A percentile compares a stretch with the other conserved stretches of the same genome.
phyloP scores from a whole-genome alignment of 1,140 invertebrate genomes.

The Zaprionus kolodkinae region DNA sequence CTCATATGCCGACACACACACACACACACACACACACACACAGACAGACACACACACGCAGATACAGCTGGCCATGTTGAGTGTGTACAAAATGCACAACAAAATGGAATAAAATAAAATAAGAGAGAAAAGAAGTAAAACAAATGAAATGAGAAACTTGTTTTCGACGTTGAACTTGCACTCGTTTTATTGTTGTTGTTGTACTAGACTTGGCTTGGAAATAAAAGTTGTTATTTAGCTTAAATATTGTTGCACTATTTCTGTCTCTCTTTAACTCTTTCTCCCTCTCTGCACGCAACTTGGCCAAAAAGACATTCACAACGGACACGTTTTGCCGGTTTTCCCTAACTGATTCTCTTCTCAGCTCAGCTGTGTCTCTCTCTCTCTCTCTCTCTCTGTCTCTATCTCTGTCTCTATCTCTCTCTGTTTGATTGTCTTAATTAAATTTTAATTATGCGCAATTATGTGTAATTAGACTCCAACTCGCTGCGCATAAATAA shows the following conservation, averaged over 20 bases:
- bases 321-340: slow-evolving; percentile 77
- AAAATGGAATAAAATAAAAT: slow-evolving; percentile 19
- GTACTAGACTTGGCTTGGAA: slow-evolving; percentile 59
- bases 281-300: slow-evolving; percentile 51
- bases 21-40: slow-evolving; percentile 6
- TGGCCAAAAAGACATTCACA: slow-evolving; percentile 59
- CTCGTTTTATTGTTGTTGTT: slow-evolving; percentile 58
- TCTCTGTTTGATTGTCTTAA: slow-evolving; percentile 74
- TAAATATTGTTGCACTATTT: slow-evolving; percentile 40
- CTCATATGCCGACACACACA: slow-evolving; percentile 53
- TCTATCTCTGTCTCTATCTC: slow-evolving; percentile 4
- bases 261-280: not conserved
- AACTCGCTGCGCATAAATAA: slow-evolving; percentile 62
- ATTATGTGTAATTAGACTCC: slow-evolving; percentile 73
- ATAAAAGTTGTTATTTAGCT: slow-evolving; percentile 56
- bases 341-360: slow-evolving; percentile 33
- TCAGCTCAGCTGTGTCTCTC: slow-evolving; percentile 4
- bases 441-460: slow-evolving; percentile 77
- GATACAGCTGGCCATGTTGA: slow-evolving; percentile 12
- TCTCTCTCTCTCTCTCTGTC: slow-evolving; percentile 31
- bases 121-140: slow-evolving; percentile 1
- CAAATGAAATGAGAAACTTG: slow-evolving; percentile 55
- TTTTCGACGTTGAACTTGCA: slow-evolving; percentile 78
- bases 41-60: slow-evolving; percentile 3
- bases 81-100: slow-evolving; percentile 34